Evolutionary conservation across 2,888 invertebrate genomes (phyloP), one percentile per base, ranked within the genome.

Genomic region (Machimus rusticus): DNA sequence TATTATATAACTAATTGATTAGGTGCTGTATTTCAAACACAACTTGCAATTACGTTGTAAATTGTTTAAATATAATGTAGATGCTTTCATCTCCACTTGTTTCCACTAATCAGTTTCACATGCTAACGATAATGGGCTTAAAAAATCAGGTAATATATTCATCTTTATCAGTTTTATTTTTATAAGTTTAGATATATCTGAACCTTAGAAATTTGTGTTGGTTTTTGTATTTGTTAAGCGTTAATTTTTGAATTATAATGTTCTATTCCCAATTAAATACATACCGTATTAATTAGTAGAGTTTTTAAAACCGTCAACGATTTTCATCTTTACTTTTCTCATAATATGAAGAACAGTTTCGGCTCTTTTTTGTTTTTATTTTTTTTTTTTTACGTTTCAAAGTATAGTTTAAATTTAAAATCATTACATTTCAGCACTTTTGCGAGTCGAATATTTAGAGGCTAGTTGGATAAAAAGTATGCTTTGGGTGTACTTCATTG

Each of bases 401-500:
- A 78, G 46, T n/a, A 34, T 88, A 82, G 76, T 88, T 19, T 66
- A 66, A 3, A 23, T 66, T 23, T 19, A 9, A 57, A 23, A 57
- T 66, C 19, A 66, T 66, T 86, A 90, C 82, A 86, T 92, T 93
- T 43, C 89, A 95, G 95, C 94, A 88, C 94, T 95, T 89, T 94
- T 94, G 6, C 93, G 95, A 81, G 94, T 97, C 86, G 95, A 97
- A 91, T 97, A 96, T 91, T 93, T 94, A 14, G 96, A 96, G 91
- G 95, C 96, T 0, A 94, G 95, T 89, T 96, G 97, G 95, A 95
- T 98, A 51, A 96, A 96, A 91, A 97, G 97, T 90, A 97, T 99
- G 96, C 97, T 98, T 96, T 98, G 98, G 98, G 95, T 98, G 90
- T 97, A 98, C 91, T 94, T 97, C 23, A 94, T 98, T 84, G 98